Conservation (phyloP, 2,797 vertebrate species). For the Dermochelys coriacea region DNA sequence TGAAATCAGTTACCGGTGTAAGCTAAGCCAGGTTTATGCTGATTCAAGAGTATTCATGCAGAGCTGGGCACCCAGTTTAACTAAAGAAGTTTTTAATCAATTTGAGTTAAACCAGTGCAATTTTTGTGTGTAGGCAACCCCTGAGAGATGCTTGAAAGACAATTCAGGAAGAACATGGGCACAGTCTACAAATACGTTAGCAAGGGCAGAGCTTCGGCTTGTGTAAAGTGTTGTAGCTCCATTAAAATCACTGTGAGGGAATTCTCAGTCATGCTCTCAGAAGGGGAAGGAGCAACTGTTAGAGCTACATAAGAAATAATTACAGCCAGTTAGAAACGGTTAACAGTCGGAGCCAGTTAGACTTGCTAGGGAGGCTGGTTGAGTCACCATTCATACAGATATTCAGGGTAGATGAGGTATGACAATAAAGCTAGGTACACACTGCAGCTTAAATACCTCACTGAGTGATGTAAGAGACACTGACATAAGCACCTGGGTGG, state of each 20-base stretch:
- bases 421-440: background rate
- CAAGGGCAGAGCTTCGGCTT: background rate
- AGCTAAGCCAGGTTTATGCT: background rate
- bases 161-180: background rate
- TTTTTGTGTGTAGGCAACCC: background rate
- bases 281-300: background rate
- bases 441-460: too few relatives aligned
- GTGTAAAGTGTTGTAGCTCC: background rate
- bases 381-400: background rate
- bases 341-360: background rate
- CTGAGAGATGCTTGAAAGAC: background rate
- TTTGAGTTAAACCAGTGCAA: background rate
- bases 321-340: background rate
- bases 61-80: background rate
- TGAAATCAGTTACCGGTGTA: background rate
- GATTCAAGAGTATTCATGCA: conserved; percentile 17
- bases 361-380: background rate
- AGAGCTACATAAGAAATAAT: background rate
- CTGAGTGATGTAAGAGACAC: too few relatives aligned
- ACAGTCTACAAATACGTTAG: background rate
- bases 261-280: background rate
- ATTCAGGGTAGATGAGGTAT: background rate
- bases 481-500: too few relatives aligned
- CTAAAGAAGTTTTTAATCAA: background rate
- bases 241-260: background rate